Base-by-base conservation (phyloP, 2,797 vertebrate species). In the Onychomys torridus region DNA sequence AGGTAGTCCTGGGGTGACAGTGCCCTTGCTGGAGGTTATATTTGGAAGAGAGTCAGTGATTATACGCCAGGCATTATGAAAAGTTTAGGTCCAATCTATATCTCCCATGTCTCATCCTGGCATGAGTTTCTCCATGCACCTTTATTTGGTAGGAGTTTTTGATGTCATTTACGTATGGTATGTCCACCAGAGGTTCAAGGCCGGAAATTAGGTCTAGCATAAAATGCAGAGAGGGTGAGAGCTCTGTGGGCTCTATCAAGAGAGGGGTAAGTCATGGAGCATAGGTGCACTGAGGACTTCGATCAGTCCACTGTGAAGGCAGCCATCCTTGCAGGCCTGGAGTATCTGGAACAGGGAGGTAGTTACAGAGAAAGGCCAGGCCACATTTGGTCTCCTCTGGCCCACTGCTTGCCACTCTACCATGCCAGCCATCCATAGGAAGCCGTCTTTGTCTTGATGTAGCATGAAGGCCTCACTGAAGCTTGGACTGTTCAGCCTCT, bases 371-470 rank as follows among this genome's bases (percentile, higher is more conserved):
- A 43, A 43, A 61, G 55, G 29, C 37, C 55, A 86, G 37, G 25
- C 8, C 32, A 34, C 21, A 37, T 21, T 19, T 52, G 43, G 14
- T n/a, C 14, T 77, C 57, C 65, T 61, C 59, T 16, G 14, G 5
- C 7, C 10, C 29, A 3, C 9, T 29, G 59, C 75, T 77, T 61
- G 57, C 37, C 4, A 16, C 12, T 17, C 25, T 63, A 9, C 13
- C 32, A 40, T 6, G 34, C 21, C 43, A 3, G 10, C 32, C 4
- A 1, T 2, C 43, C 2, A 4, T 19, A 5, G 19, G 49, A 73
- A 40, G n/a, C 49, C n/a, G 21, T 88, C 52, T 32, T 55, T 57
- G 32, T 88, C 52, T 17, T 59, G 43, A 52, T 37, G 43, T 49
- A 63, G 29, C 10, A 23, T 25, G 40, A 27, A 7, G 21, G 9